A percentile compares a stretch with the other conserved stretches of the same genome.
Evolutionary conservation across 2,888 invertebrate genomes (phyloP).

Genomic region (Drosophila nr. perissopoda): DNA sequence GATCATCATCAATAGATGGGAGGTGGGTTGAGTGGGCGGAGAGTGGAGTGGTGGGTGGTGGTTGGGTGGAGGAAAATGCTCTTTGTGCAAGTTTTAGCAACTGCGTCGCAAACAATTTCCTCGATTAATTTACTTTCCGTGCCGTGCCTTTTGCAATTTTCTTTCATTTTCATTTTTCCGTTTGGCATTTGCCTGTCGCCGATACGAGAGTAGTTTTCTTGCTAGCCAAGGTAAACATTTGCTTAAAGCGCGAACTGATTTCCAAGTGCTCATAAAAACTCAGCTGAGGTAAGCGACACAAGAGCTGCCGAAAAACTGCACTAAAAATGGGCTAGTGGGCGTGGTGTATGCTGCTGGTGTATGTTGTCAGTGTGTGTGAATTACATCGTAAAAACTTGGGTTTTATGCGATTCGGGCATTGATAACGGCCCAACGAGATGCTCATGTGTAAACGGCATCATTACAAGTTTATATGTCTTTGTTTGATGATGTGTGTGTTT

Average conservation of each 20-base stretch:
- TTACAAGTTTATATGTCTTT: constrained; percentile 41
- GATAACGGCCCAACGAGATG: constrained; percentile 74
- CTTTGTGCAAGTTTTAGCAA: constrained; percentile 80
- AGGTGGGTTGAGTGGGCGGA: background rate
- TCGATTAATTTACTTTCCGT: constrained; percentile 80
- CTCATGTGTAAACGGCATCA: constrained; percentile 74
- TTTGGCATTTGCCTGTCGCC: constrained; percentile 62
- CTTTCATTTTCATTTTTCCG: constrained; percentile 65
- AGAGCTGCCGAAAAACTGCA: constrained; percentile 51
- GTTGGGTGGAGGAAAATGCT: constrained; percentile 23
- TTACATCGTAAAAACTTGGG: constrained; percentile 75
- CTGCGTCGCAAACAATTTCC: constrained; percentile 78
- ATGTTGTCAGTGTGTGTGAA: constrained; percentile 61
- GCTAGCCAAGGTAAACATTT: constrained; percentile 75
- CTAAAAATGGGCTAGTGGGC: constrained; percentile 39
- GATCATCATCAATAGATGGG: constrained; percentile 45
- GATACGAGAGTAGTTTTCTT: constrained; percentile 49
- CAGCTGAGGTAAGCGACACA: constrained; percentile 55
- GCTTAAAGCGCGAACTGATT: constrained; percentile 75
- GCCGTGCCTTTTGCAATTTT: constrained; percentile 71
- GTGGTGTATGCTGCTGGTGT: constrained; percentile 11
- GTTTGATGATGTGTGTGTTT: constrained; percentile 19
- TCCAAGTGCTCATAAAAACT: constrained; percentile 75
- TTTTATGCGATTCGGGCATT: constrained; percentile 76
- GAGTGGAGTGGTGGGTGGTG: background rate